Evolutionary conservation across 2,797 vertebrate genomes (phyloP).

Genomic region (Microctenopoma stevenorrisi): DNA sequence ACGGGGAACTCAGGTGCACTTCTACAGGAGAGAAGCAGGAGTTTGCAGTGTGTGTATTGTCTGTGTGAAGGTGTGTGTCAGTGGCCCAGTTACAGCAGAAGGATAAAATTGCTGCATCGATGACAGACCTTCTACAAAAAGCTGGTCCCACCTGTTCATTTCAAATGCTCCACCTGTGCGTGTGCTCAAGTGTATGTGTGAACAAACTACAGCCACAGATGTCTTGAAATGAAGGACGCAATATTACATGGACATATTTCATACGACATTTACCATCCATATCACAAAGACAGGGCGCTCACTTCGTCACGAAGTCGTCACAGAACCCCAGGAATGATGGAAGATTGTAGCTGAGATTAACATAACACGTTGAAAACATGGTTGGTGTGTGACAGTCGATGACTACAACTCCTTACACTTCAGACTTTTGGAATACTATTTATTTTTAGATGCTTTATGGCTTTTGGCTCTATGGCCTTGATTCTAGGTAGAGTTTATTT

Average conservation of each 20-base stretch:
- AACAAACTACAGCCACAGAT: constrained; percentile 22
- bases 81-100: constrained; percentile 71
- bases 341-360: constrained; percentile 36
- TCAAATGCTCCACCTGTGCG: constrained; percentile 42
- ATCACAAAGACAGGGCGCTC: background rate
- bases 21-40: constrained; percentile 34
- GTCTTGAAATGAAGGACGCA: constrained; percentile 39
- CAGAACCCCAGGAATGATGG: constrained; percentile 41
- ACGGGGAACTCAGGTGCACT: constrained; percentile 47
- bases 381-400: constrained; percentile 24
- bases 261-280: too few species aligned
- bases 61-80: constrained; percentile 36
- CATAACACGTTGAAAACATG: constrained; percentile 54
- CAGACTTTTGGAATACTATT: constrained; percentile 41
- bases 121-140: constrained; percentile 57
- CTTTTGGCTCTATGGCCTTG: constrained; percentile 31
- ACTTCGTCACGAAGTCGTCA: constrained; percentile 14
- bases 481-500: constrained; percentile 5
- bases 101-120: constrained; percentile 58
- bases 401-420: constrained; percentile 53
- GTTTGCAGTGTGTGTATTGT: constrained; percentile 4
- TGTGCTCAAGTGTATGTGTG: constrained; percentile 8
- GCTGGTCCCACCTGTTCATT: constrained; percentile 69
- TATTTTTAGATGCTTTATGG: constrained; percentile 57
- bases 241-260: constrained; percentile 23